These are phyloP conservation scores for Macquaria australasica DNA, from an alignment of 2,113 vertebrate genomes.

Conservation along the genomic window DNA sequence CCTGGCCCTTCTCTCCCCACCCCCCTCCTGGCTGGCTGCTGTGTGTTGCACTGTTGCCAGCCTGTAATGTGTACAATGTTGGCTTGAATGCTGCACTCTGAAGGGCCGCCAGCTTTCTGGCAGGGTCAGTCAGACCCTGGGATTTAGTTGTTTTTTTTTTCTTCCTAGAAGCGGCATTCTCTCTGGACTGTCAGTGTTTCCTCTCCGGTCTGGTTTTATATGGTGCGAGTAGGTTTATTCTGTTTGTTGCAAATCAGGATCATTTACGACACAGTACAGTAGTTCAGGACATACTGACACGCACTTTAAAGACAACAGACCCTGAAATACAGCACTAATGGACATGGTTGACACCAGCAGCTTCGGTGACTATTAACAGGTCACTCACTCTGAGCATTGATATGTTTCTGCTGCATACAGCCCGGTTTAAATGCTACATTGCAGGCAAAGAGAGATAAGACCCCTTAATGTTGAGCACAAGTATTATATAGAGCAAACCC, in stretches of 20 bases:
- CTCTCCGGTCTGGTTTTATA: constrained; percentile 8
- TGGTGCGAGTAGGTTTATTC: constrained; percentile 13
- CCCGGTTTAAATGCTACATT: constrained; percentile 4
- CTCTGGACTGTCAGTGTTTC: constrained; percentile 54
- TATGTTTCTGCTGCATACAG: background rate
- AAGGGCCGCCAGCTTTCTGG: constrained; percentile 50
- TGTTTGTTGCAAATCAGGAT: constrained; percentile 3
- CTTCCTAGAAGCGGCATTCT: constrained; percentile 27
- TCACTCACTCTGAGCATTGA: background rate
- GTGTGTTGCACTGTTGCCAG: constrained; percentile 49
- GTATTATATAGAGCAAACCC: constrained; percentile 32
- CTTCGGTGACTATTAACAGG: background rate
- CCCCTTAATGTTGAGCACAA: constrained; percentile 30
- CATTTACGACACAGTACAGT: background rate
- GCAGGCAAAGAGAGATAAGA: constrained; percentile 27
- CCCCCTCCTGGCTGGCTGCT: constrained; percentile 19
- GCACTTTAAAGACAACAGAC: background rate
- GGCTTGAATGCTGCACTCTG: constrained; percentile 55
- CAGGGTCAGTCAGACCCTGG: constrained; percentile 38
- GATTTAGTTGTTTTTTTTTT: background rate
- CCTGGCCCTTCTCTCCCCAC: background rate
- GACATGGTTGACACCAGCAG: background rate
- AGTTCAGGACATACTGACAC: background rate
- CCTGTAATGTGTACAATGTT: constrained; percentile 58
- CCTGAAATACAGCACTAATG: background rate